phyloP scores from a whole-genome alignment of 2,797 vertebrate genomes.

The Orestias chungarensis region DNA sequence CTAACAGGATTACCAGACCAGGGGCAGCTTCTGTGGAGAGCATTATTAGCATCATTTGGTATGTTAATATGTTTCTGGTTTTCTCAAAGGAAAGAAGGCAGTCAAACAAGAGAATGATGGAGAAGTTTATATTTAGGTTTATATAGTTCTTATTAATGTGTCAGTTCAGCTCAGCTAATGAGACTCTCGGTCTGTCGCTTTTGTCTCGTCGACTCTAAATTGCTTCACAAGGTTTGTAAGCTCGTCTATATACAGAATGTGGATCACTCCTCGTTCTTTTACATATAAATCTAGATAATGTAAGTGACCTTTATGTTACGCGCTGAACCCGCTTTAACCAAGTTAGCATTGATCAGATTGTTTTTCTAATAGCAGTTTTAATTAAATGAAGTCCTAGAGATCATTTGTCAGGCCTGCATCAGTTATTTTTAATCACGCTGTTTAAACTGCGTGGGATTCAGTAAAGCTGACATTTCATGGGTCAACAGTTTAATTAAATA shows the following conservation, averaged over 20 bases:
- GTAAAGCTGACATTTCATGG: conserved; percentile 74
- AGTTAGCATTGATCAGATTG: conserved; percentile 23
- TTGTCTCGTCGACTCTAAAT: conserved; percentile 10
- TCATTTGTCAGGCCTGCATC: conserved; percentile 39
- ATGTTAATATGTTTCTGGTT: no score
- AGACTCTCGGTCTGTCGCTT: no score
- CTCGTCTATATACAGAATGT: background rate
- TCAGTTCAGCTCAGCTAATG: conserved; percentile 16
- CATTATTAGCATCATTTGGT: no score
- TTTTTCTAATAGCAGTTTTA: conserved; percentile 34
- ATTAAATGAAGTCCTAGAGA: conserved; percentile 44
- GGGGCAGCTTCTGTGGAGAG: no score
- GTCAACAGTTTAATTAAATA: conserved; percentile 81
- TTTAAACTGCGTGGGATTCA: conserved; percentile 53
- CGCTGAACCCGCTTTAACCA: conserved; percentile 7
- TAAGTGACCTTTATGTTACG: conserved; percentile 1
- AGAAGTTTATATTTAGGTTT: no score
- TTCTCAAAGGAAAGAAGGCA: no score
- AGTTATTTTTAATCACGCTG: conserved; percentile 49
- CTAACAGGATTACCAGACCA: no score
- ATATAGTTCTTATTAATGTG: no score
- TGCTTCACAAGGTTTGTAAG: conserved; percentile 6
- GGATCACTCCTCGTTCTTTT: background rate
- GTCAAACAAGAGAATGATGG: no score
- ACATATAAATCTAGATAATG: background rate